phyloP scores from a whole-genome alignment of 2,888 invertebrate genomes.

The Synanthedon andrenaeformis region DNA sequence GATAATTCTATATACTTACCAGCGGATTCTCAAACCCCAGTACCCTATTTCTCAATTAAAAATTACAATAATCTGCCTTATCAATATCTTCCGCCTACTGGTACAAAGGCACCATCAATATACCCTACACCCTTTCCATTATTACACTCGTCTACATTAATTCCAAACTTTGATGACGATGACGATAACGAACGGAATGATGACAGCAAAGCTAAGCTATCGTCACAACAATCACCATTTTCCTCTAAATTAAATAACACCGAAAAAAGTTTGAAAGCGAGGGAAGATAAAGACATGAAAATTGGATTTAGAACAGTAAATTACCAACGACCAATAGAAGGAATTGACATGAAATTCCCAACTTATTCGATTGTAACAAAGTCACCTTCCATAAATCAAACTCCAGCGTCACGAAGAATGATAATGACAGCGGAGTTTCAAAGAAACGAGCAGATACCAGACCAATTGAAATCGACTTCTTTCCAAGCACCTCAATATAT shows the following conservation, averaged over 20 bases:
- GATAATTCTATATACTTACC: conserved; percentile 51
- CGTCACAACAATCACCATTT: conserved; percentile 13
- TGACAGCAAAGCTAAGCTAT: conserved; percentile 12
- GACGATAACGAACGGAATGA: conserved; percentile 25
- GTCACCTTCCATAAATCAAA: conserved; percentile 20
- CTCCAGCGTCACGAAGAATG: conserved; percentile 36
- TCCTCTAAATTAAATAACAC: conserved; percentile 22
- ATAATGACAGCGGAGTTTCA: conserved; percentile 41
- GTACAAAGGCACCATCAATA: conserved; percentile 36
- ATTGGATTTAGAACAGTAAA: conserved; percentile 22
- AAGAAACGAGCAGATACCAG: conserved; percentile 29
- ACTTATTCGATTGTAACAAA: conserved; percentile 11
- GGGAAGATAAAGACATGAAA: conserved; percentile 32
- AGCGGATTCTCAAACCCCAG: conserved; percentile 44
- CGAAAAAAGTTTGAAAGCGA: conserved; percentile 15
- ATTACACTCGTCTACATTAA: conserved; percentile 34
- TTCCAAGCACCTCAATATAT: conserved; percentile 32
- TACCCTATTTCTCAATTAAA: conserved; percentile 45
- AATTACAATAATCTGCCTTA: conserved; percentile 41
- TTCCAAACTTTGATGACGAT: conserved; percentile 30
- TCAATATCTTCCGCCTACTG: conserved; percentile 44
- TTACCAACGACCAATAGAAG: conserved; percentile 35
- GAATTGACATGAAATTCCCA: conserved; percentile 39
- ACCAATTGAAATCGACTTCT: conserved; percentile 40
- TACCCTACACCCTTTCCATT: conserved; percentile 42